Conservation (phyloP, 30 jellyfish, hydroid and myxozoan genomes). For the Rhopilema esculentum region DNA sequence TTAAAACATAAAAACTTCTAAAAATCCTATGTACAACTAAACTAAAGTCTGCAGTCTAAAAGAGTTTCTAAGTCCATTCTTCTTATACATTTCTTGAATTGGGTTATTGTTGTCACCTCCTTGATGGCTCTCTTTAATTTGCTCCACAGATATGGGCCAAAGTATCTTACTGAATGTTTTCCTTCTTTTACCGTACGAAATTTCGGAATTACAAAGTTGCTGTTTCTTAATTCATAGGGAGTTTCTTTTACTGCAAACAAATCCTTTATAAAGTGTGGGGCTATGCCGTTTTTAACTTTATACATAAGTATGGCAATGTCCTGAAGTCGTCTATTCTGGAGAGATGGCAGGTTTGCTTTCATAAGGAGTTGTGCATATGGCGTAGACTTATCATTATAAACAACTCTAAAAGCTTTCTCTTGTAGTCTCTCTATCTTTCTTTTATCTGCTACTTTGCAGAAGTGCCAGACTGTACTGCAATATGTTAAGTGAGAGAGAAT, state of each 20-base stretch:
- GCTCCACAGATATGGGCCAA: slow-evolving; percentile 60
- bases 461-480: slow-evolving; percentile 57
- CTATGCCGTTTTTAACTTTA: slow-evolving; percentile 37
- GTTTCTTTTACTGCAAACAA: slow-evolving; percentile 29
- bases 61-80: slow-evolving; percentile 12
- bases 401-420: slow-evolving; percentile 66
- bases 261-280: slow-evolving; percentile 48
- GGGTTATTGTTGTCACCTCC: slow-evolving; percentile 45
- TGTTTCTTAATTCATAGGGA: slow-evolving; percentile 52
- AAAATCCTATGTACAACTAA: slow-evolving; percentile 38
- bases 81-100: too few species aligned
- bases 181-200: slow-evolving; percentile 42
- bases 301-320: slow-evolving; percentile 41
- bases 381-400: slow-evolving; percentile 45
- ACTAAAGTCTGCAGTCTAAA: slow-evolving; percentile 22
- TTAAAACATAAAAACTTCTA: background rate
- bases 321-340: slow-evolving; percentile 59
- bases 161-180: slow-evolving; percentile 44
- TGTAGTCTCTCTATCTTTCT: slow-evolving; percentile 49
- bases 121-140: slow-evolving; percentile 37
- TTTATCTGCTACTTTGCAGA: slow-evolving; percentile 54
- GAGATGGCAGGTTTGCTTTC: slow-evolving; percentile 48
- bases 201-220: slow-evolving; percentile 31
- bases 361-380: slow-evolving; percentile 60
- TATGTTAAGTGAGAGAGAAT: slow-evolving; percentile 56